Base-by-base conservation (phyloP, 2,888 invertebrate genomes). In the Drosophila glabriapex region DNA sequence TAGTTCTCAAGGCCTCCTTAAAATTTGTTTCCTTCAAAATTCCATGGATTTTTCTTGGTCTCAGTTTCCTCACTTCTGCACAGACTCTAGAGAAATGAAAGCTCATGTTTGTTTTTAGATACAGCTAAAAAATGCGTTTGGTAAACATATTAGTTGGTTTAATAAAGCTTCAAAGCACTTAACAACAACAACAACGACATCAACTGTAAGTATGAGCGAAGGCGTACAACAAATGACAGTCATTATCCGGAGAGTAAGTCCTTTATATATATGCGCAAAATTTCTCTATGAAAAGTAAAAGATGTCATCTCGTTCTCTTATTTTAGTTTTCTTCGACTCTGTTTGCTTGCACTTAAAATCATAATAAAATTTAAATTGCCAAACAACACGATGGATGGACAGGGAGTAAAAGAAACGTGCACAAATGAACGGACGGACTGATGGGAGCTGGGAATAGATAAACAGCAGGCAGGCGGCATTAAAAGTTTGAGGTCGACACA, bases 321-420 rank as follows among this genome's bases (percentile, higher is more conserved):
- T 46, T 67, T 25, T 31, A 79, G 56, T 73, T 58, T 72, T 63
- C 60, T 62, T 68, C 54, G 62, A 55, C 58, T 28, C 3, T 4
- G n/a, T 29, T 28, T 39, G 55, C 5, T 56, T 64, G 80, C 80
- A 75, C 83, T 76, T 78, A 82, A 85, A 85, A 83, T 80, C 71
- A 71, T 78, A 86, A 87, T 87, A 78, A 86, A 85, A 86, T 83
- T 73, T 82, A 76, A 80, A 87, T 87, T 76, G 83, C 82, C 82
- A 72, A 75, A 70, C 70, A 73, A 63, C 62, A 68, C 67, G 46
- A 54, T 19, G 5, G 5, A 43, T 19, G 16, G 10, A 43, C 43
- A 43, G 16, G 35, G 22, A 16, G 12, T 31, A 12, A 9, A 50
- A 43, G 46, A 49, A 78, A 73, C 82, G 83, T 80, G 82, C 80